Conservation (phyloP, 2,888 invertebrate genomes). For the Eilema caniola region DNA sequence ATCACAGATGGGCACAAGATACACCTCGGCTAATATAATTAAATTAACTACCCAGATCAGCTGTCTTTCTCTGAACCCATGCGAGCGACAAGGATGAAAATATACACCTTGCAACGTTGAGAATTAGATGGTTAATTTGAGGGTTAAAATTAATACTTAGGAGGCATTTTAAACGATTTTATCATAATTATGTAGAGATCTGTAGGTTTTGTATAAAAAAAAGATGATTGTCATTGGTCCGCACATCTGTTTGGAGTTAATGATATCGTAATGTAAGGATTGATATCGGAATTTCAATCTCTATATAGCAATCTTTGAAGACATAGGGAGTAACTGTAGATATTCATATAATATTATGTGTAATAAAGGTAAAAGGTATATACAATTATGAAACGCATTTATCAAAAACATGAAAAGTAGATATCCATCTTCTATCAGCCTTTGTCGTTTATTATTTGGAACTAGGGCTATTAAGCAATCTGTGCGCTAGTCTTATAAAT, state of each 20-base stretch:
- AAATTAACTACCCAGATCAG: conserved; percentile 72
- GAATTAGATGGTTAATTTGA: conserved; percentile 46
- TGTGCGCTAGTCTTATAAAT: too few relatives aligned
- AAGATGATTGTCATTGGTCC: conserved; percentile 8
- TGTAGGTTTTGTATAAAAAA: conserved; percentile 24
- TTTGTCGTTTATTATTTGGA: too few relatives aligned
- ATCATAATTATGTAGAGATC: conserved; percentile 19
- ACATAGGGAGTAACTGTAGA: not conserved
- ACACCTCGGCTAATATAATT: conserved; percentile 72
- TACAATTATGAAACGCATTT: too few relatives aligned
- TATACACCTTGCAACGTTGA: conserved; percentile 59
- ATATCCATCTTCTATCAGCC: too few relatives aligned
- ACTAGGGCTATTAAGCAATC: too few relatives aligned
- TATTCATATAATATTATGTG: not conserved
- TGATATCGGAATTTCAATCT: not conserved
- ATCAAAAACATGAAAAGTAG: too few relatives aligned
- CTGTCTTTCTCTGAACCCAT: conserved; percentile 60
- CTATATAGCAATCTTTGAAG: not conserved
- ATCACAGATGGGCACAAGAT: conserved; percentile 62
- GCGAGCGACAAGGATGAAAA: conserved; percentile 52
- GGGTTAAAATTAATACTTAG: conserved; percentile 29
- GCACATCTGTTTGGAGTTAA: conserved; percentile 11
- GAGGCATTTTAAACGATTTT: conserved; percentile 29
- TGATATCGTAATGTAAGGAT: not conserved
- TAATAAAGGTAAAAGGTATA: too few relatives aligned